phyloP scores from a whole-genome alignment of 2,113 vertebrate species.

The Chloropsis hardwickii region DNA sequence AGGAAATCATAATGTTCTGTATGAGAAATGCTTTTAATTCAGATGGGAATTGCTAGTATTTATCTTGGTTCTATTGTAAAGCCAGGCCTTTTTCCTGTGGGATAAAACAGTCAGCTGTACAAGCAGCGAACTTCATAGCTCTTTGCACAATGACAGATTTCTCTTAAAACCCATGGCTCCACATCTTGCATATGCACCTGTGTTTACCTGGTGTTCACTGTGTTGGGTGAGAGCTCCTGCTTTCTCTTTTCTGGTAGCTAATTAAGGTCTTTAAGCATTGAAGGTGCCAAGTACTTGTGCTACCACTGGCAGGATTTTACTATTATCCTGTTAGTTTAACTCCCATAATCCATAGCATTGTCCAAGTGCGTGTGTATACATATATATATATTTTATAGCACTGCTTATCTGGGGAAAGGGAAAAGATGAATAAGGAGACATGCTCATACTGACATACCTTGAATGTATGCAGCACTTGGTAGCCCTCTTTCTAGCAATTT shows the following conservation, averaged over 20 bases:
- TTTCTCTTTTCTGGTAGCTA: background rate
- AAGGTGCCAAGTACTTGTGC: background rate
- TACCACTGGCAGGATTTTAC: background rate
- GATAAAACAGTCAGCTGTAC: background rate
- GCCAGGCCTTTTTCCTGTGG: background rate
- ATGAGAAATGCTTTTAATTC: background rate
- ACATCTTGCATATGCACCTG: background rate
- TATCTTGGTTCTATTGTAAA: background rate
- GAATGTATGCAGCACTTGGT: background rate
- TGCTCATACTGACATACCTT: background rate
- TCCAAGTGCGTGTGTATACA: accelerated
- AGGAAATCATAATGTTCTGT: background rate
- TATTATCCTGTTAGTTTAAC: background rate
- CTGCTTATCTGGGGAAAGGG: background rate
- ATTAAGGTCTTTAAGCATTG: background rate
- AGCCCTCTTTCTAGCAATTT: background rate
- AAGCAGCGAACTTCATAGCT: background rate
- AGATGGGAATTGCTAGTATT: background rate
- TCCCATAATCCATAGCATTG: background rate
- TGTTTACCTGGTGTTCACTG: background rate
- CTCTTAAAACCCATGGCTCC: background rate
- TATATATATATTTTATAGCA: background rate
- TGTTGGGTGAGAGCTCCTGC: background rate
- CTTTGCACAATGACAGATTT: background rate
- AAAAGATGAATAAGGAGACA: background rate